These are phyloP conservation scores for Neopipo cinnamomea DNA, from an alignment of 2,113 vertebrate species.

Conservation along the genomic window DNA sequence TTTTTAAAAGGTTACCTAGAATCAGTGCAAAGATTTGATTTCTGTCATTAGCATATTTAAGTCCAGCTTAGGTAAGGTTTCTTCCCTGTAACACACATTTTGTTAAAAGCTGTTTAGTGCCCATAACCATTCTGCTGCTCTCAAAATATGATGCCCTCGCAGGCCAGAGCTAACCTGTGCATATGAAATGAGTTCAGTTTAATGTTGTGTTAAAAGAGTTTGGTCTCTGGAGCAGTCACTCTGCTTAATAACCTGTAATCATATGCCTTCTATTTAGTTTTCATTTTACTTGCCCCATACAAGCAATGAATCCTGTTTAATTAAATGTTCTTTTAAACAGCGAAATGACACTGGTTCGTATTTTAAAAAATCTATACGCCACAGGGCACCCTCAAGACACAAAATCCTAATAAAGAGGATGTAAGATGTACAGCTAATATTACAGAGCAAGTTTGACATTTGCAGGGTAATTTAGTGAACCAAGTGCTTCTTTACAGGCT, in stretches of 20 bases:
- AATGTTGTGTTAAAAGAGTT: constrained; percentile 78
- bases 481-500: constrained; percentile 25
- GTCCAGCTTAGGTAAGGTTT: constrained; percentile 52
- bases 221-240: constrained; percentile 71
- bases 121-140: constrained; percentile 73
- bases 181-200: constrained; percentile 72
- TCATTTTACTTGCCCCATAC: constrained; percentile 70
- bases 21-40: constrained; percentile 37
- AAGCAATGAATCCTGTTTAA: constrained; percentile 75
- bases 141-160: constrained; percentile 65
- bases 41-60: constrained; percentile 64
- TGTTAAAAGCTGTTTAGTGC: constrained; percentile 70
- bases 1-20: constrained; percentile 61
- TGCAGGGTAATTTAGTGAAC: constrained; percentile 67
- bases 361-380: constrained; percentile 60
- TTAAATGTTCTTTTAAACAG: constrained; percentile 76
- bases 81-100: constrained; percentile 62
- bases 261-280: constrained; percentile 74
- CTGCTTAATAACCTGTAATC: constrained; percentile 75
- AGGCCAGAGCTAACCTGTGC: constrained; percentile 74
- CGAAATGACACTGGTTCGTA: constrained; percentile 44
- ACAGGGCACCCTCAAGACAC: constrained; percentile 60
- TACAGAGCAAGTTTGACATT: constrained; percentile 66
- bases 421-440: constrained; percentile 57
- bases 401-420: constrained; percentile 67